Conservation (phyloP, 1,140 invertebrate species). For the Xylocopa sonorina region DNA sequence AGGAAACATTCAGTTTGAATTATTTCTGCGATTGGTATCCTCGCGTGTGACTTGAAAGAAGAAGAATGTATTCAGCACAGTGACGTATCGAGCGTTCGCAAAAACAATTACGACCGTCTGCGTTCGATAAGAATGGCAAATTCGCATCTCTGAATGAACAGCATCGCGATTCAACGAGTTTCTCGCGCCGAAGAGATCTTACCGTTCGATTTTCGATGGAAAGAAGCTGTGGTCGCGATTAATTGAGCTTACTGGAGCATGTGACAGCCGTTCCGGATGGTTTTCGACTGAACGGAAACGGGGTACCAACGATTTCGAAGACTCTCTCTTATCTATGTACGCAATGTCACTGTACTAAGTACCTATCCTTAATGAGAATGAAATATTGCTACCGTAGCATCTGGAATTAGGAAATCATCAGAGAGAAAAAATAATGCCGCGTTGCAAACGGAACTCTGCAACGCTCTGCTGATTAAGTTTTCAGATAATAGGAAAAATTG, state of each 20-base stretch:
- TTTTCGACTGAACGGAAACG: slow-evolving; percentile 53
- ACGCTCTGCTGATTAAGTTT: background rate
- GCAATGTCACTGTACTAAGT: slow-evolving; percentile 52
- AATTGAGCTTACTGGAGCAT: slow-evolving; percentile 8
- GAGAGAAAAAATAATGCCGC: background rate
- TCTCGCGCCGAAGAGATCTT: background rate
- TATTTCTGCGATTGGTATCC: background rate
- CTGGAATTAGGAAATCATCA: slow-evolving; percentile 40
- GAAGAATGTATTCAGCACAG: no score
- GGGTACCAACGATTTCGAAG: slow-evolving; percentile 49
- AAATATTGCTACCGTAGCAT: slow-evolving; percentile 57
- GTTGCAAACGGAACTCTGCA: slow-evolving; percentile 23
- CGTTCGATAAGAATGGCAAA: background rate
- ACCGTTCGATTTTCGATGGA: background rate
- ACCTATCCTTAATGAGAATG: slow-evolving; percentile 49
- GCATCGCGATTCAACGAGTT: no score
- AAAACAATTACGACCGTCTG: background rate
- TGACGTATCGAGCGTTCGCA: background rate
- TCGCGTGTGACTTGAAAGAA: no score
- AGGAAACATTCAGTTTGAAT: background rate
- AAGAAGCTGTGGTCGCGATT: background rate
- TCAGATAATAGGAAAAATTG: background rate
- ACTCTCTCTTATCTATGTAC: slow-evolving; percentile 58
- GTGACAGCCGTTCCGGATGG: slow-evolving; percentile 33
- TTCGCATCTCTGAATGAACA: background rate